These are phyloP conservation scores for Lottia gigantea DNA, from an alignment of 2,888 invertebrate genomes.

Conservation along the genomic window DNA sequence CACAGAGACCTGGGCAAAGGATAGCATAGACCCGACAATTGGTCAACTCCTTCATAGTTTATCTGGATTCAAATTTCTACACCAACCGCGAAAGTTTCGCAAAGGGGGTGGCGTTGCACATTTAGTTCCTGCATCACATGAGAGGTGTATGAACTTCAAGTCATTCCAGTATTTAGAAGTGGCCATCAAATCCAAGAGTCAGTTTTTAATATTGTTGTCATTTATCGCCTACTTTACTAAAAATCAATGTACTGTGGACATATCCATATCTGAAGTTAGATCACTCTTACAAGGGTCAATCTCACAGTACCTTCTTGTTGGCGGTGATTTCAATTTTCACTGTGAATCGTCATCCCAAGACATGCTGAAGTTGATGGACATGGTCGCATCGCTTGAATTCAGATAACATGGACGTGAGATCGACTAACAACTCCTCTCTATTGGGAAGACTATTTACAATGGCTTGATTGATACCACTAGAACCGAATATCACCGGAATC, in stretches of 20 bases:
- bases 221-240: background rate
- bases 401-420: background rate
- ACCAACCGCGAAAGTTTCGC: too few relatives aligned
- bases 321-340: background rate
- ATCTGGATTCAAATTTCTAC: too few relatives aligned
- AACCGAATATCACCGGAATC: background rate
- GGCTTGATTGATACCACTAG: background rate
- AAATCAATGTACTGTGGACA: background rate
- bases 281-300: background rate
- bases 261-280: background rate
- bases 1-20: too few relatives aligned
- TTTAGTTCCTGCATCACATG: too few relatives aligned
- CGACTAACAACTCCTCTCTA: background rate
- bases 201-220: background rate
- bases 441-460: background rate
- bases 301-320: background rate
- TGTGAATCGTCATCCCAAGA: background rate
- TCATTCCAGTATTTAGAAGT: background rate
- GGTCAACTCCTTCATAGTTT: too few relatives aligned
- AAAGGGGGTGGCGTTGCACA: too few relatives aligned
- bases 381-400: background rate
- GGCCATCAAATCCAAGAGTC: conserved; percentile 1
- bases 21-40: too few relatives aligned
- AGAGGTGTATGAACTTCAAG: background rate
- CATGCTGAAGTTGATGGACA: background rate